Evolutionary conservation across 2,888 invertebrate species (phyloP).

Genomic region (Frankliniella fusca): DNA sequence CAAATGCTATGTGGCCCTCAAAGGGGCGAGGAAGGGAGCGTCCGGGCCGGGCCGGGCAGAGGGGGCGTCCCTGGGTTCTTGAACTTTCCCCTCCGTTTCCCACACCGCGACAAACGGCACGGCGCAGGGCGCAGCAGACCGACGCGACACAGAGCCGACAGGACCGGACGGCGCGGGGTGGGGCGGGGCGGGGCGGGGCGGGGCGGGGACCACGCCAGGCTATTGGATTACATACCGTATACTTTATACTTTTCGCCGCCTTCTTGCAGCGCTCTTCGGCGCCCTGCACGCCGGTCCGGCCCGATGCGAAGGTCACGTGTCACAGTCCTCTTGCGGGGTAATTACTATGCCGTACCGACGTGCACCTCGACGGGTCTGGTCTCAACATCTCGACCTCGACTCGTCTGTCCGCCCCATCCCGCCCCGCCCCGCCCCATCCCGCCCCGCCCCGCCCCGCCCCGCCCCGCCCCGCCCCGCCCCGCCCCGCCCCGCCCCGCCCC

Average conservation of each 20-base stretch:
- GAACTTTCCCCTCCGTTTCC: neutral
- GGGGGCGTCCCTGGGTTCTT: neutral
- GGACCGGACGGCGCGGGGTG: neutral
- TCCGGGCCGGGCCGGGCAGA: too few species aligned
- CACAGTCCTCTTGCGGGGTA: neutral
- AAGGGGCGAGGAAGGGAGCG: too few species aligned
- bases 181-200: neutral
- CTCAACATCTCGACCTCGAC: neutral
- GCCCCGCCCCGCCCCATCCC: neutral
- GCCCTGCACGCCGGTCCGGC: neutral
- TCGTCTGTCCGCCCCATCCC: neutral
- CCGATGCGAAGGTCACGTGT: neutral
- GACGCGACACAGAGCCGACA: too few species aligned
- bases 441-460: neutral
- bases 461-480: too few species aligned
- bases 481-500: too few species aligned
- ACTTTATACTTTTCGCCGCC: slow-evolving; percentile 6
- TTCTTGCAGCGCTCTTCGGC: neutral
- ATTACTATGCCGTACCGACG: neutral
- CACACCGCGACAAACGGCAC: too few species aligned
- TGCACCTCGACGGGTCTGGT: neutral
- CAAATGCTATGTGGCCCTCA: too few species aligned
- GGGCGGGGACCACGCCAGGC: neutral
- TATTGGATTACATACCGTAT: neutral
- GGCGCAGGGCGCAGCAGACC: too few species aligned